A percentile compares a stretch with the other conserved stretches of the same genome.
Conservation (phyloP, 2,797 vertebrate genomes). For the Artibeus jamaicensis region DNA sequence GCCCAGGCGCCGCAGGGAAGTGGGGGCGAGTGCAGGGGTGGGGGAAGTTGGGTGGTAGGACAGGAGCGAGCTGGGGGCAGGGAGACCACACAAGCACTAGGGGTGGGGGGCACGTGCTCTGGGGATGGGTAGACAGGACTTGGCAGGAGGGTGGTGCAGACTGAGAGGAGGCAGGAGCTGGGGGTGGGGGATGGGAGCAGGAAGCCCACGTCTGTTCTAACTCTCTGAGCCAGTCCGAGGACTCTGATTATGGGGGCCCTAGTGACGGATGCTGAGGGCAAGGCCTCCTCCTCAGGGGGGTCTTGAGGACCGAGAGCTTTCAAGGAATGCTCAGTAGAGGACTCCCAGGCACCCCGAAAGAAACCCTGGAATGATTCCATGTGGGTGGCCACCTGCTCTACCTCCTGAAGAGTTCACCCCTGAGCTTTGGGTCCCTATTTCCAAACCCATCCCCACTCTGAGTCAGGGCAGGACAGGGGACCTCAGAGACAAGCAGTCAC, state of each 20-base stretch:
- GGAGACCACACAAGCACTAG: slow-evolving; percentile 81
- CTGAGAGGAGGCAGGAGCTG: neutral
- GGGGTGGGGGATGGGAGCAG: no score
- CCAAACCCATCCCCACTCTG: neutral
- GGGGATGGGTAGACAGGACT: neutral
- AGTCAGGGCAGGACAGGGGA: neutral
- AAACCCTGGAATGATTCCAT: neutral
- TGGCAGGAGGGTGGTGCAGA: neutral
- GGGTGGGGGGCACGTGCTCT: neutral
- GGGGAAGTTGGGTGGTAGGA: slow-evolving; percentile 31
- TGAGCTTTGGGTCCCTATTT: neutral
- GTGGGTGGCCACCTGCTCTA: neutral
- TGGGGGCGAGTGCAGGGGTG: slow-evolving; percentile 63
- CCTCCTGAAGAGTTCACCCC: neutral
- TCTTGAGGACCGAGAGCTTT: neutral
- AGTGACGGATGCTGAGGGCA: neutral
- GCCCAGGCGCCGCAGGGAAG: slow-evolving; percentile 68
- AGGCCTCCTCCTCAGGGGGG: neutral
- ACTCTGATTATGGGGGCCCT: no score
- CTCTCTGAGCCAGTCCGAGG: neutral
- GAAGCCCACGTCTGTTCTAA: neutral
- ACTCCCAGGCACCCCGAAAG: neutral
- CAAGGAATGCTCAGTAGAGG: neutral
- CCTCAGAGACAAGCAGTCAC: neutral
- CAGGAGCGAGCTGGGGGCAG: slow-evolving; percentile 63